These are phyloP conservation scores for Pluvialis apricaria DNA, from an alignment of 2,113 vertebrate species.

Conservation along the genomic window DNA sequence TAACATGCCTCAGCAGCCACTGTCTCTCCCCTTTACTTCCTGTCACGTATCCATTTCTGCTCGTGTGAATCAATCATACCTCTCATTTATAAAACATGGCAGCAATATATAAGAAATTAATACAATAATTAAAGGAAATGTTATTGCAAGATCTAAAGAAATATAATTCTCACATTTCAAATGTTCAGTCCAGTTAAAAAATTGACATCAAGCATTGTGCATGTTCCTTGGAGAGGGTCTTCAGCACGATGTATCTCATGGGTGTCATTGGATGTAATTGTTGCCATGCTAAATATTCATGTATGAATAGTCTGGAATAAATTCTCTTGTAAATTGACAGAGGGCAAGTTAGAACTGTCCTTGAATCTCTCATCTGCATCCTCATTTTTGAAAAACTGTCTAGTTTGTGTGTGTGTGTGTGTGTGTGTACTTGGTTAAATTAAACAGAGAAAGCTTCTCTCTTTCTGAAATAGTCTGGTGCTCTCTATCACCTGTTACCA, in stretches of 20 bases:
- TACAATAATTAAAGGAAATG: constrained; percentile 3
- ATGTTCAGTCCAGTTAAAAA: constrained; percentile 18
- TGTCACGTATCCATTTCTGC: constrained; percentile 54
- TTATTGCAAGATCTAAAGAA: neutral
- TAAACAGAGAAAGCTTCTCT: neutral
- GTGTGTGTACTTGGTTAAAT: constrained; percentile 33
- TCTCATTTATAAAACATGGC: constrained; percentile 19
- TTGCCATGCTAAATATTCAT: constrained; percentile 78
- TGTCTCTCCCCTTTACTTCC: constrained; percentile 45
- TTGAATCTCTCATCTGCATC: constrained; percentile 73
- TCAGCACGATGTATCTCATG: constrained; percentile 37
- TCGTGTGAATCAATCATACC: constrained; percentile 43
- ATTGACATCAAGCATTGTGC: neutral
- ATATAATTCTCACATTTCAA: constrained; percentile 15
- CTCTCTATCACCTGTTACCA: neutral
- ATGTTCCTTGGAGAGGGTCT: constrained; percentile 42
- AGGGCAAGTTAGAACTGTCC: constrained; percentile 75
- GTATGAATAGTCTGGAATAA: constrained; percentile 70
- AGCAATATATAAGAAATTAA: constrained; percentile 4
- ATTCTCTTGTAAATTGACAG: constrained; percentile 74
- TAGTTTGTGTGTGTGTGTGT: neutral
- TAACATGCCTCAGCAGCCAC: constrained; percentile 52
- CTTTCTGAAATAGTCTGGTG: neutral
- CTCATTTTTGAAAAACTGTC: constrained; percentile 71
- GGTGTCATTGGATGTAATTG: constrained; percentile 72